Percentiles rank a stretch among this genome's conserved stretches.
Evolutionary conservation across 2,888 invertebrate genomes (phyloP).

Genomic region (Acrobasis suavella): DNA sequence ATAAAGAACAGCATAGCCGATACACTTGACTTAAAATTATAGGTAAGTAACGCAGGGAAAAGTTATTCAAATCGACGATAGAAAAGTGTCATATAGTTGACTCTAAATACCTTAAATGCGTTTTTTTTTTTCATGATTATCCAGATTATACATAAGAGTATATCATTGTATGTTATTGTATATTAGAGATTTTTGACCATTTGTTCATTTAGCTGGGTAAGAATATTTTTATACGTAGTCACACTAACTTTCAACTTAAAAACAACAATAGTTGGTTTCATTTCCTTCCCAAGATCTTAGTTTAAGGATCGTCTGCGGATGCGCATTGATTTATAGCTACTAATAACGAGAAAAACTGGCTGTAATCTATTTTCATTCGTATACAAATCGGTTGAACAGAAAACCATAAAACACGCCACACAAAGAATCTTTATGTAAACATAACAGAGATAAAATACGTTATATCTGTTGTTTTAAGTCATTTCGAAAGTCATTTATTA

Average conservation of each 20-base stretch:
- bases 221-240: background rate
- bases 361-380: slow-evolving; percentile 81
- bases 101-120: no score
- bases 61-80: no score
- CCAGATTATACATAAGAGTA: no score
- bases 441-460: slow-evolving; percentile 77
- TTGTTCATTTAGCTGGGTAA: no score
- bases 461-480: slow-evolving; percentile 80
- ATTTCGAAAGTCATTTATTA: slow-evolving; percentile 77
- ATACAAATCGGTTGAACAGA: slow-evolving; percentile 81
- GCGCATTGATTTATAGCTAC: slow-evolving; percentile 76
- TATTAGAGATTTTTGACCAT: no score
- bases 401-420: slow-evolving; percentile 81
- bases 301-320: slow-evolving; percentile 72
- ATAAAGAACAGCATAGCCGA: no score
- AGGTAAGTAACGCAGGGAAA: no score
- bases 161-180: no score
- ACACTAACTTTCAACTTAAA: slow-evolving; percentile 10
- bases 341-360: slow-evolving; percentile 81
- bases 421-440: slow-evolving; percentile 82
- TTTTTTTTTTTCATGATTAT: no score
- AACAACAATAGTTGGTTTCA: slow-evolving; percentile 28
- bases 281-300: slow-evolving; percentile 66
- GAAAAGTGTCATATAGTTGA: no score
- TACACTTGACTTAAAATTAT: no score